Conservation (phyloP, 2,113 vertebrate species). For the Ictalurus furcatus region DNA sequence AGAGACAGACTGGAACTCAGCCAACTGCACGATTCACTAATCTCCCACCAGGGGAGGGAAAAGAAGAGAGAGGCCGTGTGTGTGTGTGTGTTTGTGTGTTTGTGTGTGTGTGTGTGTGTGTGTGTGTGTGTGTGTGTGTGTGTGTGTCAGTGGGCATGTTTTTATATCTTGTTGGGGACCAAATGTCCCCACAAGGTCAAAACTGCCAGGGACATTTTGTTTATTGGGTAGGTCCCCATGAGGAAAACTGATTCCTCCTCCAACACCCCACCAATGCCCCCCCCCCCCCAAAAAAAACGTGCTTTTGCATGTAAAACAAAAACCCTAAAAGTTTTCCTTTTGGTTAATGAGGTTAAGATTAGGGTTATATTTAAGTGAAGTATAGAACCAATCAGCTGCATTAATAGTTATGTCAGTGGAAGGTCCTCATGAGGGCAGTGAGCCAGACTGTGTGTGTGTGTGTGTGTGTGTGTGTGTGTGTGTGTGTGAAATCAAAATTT, state of each 20-base stretch:
- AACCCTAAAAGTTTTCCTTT: not conserved
- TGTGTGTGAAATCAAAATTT: conserved; percentile 33
- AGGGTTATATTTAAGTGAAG: not conserved
- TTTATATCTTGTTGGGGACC: not conserved
- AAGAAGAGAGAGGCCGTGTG: conserved; percentile 47
- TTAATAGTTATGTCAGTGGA: not conserved
- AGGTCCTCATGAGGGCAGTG: not conserved
- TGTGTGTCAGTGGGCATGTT: conserved; percentile 31
- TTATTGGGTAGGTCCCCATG: not conserved
- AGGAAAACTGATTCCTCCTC: too few relatives aligned
- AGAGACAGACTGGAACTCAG: conserved; percentile 67
- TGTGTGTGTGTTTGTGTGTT: conserved; percentile 44
- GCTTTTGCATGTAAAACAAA: not conserved
- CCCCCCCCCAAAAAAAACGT: not conserved
- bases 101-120: conserved; percentile 43
- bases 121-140: conserved; percentile 47
- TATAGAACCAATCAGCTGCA: not conserved
- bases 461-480: not conserved
- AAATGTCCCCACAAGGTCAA: not conserved
- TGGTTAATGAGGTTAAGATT: not conserved
- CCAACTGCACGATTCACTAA: conserved; percentile 56
- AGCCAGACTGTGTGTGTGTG: not conserved
- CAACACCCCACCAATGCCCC: too few relatives aligned
- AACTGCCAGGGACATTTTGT: not conserved
- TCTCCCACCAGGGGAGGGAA: conserved; percentile 58